A percentile compares a stretch with the other conserved stretches of the same genome.
phyloP scores from a whole-genome alignment of 2,797 vertebrate genomes.

The Platalea minor region DNA sequence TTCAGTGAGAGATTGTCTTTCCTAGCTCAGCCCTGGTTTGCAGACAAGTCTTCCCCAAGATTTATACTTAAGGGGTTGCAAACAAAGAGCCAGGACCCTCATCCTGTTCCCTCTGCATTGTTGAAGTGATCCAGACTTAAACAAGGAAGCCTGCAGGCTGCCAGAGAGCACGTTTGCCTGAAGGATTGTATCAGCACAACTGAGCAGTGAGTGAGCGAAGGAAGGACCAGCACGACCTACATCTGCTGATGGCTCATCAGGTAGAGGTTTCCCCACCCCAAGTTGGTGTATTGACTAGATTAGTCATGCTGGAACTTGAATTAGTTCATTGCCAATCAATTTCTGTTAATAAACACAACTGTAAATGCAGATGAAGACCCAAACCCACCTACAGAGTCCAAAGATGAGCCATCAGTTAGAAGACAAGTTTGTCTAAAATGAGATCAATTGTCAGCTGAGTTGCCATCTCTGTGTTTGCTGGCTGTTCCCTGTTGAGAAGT shows the following conservation, averaged over 20 bases:
- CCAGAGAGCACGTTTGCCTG: fast-evolving
- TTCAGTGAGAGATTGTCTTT: neutral
- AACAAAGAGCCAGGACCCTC: neutral
- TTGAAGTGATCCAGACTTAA: neutral
- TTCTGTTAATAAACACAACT: neutral
- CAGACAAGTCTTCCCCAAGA: neutral
- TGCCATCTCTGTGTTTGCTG: neutral
- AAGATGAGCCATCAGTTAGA: neutral
- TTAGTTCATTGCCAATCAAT: neutral
- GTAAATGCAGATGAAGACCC: neutral
- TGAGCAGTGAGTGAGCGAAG: neutral
- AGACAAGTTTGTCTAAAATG: neutral
- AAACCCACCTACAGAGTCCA: neutral
- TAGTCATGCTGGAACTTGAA: neutral
- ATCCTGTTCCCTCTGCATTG: neutral
- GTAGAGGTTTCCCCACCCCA: neutral
- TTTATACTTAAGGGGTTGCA: neutral
- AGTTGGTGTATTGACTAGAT: neutral
- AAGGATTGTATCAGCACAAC: neutral
- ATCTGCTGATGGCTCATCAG: neutral
- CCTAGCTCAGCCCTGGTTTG: neutral
- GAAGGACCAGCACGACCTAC: neutral
- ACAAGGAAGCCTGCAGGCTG: neutral
- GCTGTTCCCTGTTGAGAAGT: neutral
- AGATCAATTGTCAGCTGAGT: fast-evolving